Conservation (phyloP, 2,888 invertebrate species). For the Cataglyphis livida region DNA sequence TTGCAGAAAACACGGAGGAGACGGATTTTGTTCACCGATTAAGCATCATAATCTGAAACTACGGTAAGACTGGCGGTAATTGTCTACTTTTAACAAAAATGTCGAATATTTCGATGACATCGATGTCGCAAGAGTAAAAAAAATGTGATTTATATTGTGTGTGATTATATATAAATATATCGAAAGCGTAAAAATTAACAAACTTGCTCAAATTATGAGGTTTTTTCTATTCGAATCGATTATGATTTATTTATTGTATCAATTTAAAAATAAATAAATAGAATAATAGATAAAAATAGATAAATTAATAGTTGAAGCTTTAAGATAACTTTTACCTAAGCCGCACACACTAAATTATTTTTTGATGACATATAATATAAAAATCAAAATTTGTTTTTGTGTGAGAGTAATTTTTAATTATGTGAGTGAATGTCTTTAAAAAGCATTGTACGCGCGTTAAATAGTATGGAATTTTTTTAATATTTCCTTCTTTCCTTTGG, state of each 20-base stretch:
- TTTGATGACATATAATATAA: neutral
- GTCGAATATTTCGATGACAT: conserved; percentile 8
- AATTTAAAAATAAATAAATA: neutral
- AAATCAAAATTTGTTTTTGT: neutral
- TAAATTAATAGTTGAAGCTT: neutral
- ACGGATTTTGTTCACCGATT: conserved; percentile 36
- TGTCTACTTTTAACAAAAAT: neutral
- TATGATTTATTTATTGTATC: neutral
- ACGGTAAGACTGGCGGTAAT: neutral
- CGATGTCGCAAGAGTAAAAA: neutral
- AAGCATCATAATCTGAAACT: neutral
- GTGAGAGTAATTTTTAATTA: conserved; percentile 13
- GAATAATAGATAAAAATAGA: neutral
- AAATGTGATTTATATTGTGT: neutral
- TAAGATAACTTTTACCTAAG: neutral
- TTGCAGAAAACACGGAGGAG: conserved; percentile 19
- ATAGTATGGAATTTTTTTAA: conserved; percentile 9
- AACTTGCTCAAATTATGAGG: neutral
- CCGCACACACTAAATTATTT: neutral
- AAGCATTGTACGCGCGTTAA: conserved; percentile 17
- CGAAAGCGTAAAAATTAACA: neutral
- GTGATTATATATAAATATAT: neutral
- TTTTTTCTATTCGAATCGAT: neutral
- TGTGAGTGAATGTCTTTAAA: conserved; percentile 25
- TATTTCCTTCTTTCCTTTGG: neutral